Evolutionary conservation across 2,888 invertebrate species (phyloP).

Genomic region (Sympetrum striolatum): DNA sequence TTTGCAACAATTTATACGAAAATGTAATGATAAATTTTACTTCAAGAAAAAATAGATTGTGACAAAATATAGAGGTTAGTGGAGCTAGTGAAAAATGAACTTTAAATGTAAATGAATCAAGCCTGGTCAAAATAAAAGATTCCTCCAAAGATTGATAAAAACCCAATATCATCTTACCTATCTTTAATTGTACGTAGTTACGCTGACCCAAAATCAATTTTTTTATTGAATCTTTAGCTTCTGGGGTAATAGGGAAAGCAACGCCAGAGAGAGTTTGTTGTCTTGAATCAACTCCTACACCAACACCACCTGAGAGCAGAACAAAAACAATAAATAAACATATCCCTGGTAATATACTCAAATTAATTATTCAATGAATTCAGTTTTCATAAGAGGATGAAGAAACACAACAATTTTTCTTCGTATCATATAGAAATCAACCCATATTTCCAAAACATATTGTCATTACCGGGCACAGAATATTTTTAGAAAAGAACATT

Average conservation of each 20-base stretch:
- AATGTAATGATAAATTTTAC: too few relatives aligned
- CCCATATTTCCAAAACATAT: too few relatives aligned
- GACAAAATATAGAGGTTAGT: too few relatives aligned
- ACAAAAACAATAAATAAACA: not conserved
- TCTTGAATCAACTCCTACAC: slow-evolving; percentile 80
- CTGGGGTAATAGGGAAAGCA: slow-evolving; percentile 83
- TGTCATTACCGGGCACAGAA: too few relatives aligned
- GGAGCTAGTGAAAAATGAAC: too few relatives aligned
- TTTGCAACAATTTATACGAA: too few relatives aligned
- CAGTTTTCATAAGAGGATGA: too few relatives aligned
- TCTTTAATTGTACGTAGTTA: slow-evolving; percentile 89
- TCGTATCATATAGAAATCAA: too few relatives aligned
- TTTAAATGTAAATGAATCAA: not conserved
- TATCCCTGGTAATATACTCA: not conserved
- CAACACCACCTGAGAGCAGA: slow-evolving; percentile 65
- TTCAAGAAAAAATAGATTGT: too few relatives aligned
- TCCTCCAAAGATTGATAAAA: not conserved
- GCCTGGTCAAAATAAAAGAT: not conserved
- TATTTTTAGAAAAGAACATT: too few relatives aligned
- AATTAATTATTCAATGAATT: too few relatives aligned
- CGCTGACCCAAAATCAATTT: slow-evolving; percentile 76
- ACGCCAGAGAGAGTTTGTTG: slow-evolving; percentile 92
- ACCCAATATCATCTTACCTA: slow-evolving; percentile 65
- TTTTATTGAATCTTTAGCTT: slow-evolving; percentile 76
- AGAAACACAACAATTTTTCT: too few relatives aligned